These are phyloP conservation scores for Odobenus rosmarus DNA, from an alignment of 2,113 vertebrate genomes.

Conservation along the genomic window DNA sequence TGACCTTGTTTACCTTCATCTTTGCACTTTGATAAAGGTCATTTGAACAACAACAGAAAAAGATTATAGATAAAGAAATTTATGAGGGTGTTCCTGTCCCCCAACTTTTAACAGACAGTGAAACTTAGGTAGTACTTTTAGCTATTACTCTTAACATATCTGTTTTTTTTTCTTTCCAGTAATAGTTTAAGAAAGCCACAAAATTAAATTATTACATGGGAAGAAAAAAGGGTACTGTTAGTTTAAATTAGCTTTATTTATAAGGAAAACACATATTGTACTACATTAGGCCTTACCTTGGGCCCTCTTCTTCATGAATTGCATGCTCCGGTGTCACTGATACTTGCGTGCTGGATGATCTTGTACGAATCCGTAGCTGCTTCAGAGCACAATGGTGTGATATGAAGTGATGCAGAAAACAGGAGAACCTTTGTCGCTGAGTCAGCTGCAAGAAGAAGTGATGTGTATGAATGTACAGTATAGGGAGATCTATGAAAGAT, in stretches of 20 bases:
- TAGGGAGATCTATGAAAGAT: conserved; percentile 85
- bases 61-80: background rate
- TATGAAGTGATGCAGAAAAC: conserved; percentile 83
- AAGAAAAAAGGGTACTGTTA: background rate
- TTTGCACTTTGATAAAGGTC: conserved; percentile 43
- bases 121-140: background rate
- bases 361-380: conserved; percentile 58
- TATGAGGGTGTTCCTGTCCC: background rate
- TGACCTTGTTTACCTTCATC: background rate
- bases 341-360: conserved; percentile 47
- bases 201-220: background rate
- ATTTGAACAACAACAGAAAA: background rate
- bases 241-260: conserved; percentile 51
- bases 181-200: background rate
- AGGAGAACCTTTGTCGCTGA: conserved; percentile 83
- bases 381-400: conserved; percentile 66
- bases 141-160: background rate
- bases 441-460: conserved; percentile 87
- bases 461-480: conserved; percentile 85
- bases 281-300: conserved; percentile 72
- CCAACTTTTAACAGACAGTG: background rate
- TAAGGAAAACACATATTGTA: conserved; percentile 57
- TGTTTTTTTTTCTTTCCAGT: background rate
- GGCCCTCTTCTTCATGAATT: conserved; percentile 67
- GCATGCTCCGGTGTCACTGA: conserved; percentile 21